These are phyloP conservation scores for Cyphomyrus discorhynchus DNA, from an alignment of 2,113 vertebrate species.

Conservation along the genomic window DNA sequence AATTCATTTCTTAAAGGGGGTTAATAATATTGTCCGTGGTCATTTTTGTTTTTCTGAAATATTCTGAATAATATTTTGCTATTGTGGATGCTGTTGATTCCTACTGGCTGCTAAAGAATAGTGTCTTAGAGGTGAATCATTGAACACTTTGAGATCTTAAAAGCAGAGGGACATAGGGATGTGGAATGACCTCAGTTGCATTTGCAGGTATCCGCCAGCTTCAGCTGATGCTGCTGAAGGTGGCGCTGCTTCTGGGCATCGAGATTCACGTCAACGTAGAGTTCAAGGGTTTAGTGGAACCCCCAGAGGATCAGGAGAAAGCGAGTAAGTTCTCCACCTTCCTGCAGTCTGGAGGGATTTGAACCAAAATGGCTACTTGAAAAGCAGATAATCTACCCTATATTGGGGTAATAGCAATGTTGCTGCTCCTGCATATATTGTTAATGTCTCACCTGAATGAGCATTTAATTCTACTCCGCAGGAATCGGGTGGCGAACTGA, in stretches of 20 bases:
- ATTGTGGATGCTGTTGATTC: neutral
- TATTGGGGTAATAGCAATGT: neutral
- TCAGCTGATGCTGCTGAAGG: slow-evolving; percentile 88
- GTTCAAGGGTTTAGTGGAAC: slow-evolving; percentile 78
- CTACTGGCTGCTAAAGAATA: neutral
- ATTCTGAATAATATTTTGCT: too few species aligned
- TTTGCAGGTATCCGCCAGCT: slow-evolving; percentile 87
- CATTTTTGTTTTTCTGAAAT: too few species aligned
- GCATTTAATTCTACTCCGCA: slow-evolving; percentile 38
- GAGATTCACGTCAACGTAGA: slow-evolving; percentile 92
- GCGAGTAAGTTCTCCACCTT: slow-evolving; percentile 62
- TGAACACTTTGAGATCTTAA: neutral
- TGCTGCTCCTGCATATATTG: neutral
- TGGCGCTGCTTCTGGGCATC: slow-evolving; percentile 84
- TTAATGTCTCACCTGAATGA: neutral
- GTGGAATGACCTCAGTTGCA: neutral
- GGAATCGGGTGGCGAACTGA: slow-evolving; percentile 85
- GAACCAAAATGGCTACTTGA: neutral
- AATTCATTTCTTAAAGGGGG: too few species aligned
- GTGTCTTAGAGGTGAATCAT: neutral
- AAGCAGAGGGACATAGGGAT: neutral
- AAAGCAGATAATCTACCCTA: neutral
- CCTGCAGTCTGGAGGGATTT: neutral
- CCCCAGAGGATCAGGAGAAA: slow-evolving; percentile 72
- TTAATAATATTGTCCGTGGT: too few species aligned